These are phyloP conservation scores for Pyrgus malvae DNA, from an alignment of 2,888 invertebrate species.

Conservation along the genomic window DNA sequence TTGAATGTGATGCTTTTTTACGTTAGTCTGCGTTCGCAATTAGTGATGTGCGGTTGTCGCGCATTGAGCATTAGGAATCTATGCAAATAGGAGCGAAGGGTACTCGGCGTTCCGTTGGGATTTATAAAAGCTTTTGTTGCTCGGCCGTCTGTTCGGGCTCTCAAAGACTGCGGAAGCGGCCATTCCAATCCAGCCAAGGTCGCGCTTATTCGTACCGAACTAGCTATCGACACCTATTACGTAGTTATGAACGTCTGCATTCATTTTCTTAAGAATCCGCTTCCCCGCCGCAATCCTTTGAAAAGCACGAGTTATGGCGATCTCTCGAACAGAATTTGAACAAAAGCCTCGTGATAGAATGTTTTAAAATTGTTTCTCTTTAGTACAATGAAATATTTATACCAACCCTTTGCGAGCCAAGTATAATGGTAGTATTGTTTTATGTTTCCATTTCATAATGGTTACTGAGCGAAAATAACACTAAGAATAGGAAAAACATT, in stretches of 20 bases:
- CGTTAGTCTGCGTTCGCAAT: constrained; percentile 81
- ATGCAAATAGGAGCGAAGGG: constrained; percentile 58
- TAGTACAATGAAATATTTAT: constrained; percentile 35
- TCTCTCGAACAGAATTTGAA: constrained; percentile 52
- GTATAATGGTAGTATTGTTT: constrained; percentile 39
- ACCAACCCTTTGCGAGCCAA: constrained; percentile 32
- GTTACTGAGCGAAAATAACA: constrained; percentile 16
- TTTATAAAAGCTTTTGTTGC: constrained; percentile 58
- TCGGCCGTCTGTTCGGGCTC: constrained; percentile 40
- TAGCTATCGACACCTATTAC: constrained; percentile 27
- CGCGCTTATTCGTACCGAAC: constrained; percentile 34
- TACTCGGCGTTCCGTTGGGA: constrained; percentile 37
- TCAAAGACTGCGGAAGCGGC: constrained; percentile 60
- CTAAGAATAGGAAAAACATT: constrained; percentile 6
- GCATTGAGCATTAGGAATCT: constrained; percentile 65
- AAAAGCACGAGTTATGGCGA: constrained; percentile 58
- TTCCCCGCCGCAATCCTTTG: constrained; percentile 63
- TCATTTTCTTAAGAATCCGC: constrained; percentile 51
- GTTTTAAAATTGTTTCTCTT: constrained; percentile 56
- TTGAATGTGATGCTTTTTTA: constrained; percentile 78
- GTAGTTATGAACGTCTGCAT: constrained; percentile 42
- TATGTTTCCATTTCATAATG: constrained; percentile 29
- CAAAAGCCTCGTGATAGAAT: constrained; percentile 59
- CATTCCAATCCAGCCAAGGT: constrained; percentile 60
- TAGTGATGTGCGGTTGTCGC: constrained; percentile 77